phyloP scores from a whole-genome alignment of 2,113 vertebrate species.

The Corythoichthys intestinalis region DNA sequence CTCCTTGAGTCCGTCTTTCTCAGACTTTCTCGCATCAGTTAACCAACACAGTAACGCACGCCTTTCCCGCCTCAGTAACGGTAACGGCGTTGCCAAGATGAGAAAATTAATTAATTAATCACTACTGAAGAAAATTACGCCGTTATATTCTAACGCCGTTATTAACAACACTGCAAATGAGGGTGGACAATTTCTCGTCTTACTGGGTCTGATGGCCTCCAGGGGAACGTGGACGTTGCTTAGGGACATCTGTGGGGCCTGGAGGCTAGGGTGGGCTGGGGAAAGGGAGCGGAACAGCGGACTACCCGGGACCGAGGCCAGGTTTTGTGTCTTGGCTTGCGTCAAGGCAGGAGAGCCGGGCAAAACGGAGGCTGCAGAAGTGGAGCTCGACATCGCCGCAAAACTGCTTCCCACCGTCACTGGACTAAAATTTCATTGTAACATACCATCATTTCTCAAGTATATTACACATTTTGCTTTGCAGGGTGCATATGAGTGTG shows the following conservation, averaged over 20 bases:
- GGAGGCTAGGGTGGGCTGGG: conserved; percentile 70
- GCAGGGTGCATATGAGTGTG: too few relatives aligned
- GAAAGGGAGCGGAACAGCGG: conserved; percentile 80
- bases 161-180: too few relatives aligned
- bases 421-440: conserved; percentile 11
- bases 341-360: conserved; percentile 67
- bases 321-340: conserved; percentile 44
- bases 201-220: conserved; percentile 92
- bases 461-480: too few relatives aligned
- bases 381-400: conserved; percentile 10
- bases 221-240: conserved; percentile 83
- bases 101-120: too few relatives aligned
- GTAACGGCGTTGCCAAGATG: too few relatives aligned
- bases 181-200: conserved; percentile 9
- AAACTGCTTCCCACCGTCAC: conserved; percentile 42
- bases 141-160: too few relatives aligned
- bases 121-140: too few relatives aligned
- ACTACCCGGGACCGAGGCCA: conserved; percentile 72
- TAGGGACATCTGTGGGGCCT: conserved; percentile 78
- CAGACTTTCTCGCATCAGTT: too few relatives aligned
- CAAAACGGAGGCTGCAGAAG: conserved; percentile 55
- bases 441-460: too few relatives aligned
- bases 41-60: too few relatives aligned
- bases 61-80: too few relatives aligned
- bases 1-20: too few relatives aligned